Conservation (phyloP, 1,140 invertebrate genomes). For the Pachyrhynchus sulphureomaculatus region DNA sequence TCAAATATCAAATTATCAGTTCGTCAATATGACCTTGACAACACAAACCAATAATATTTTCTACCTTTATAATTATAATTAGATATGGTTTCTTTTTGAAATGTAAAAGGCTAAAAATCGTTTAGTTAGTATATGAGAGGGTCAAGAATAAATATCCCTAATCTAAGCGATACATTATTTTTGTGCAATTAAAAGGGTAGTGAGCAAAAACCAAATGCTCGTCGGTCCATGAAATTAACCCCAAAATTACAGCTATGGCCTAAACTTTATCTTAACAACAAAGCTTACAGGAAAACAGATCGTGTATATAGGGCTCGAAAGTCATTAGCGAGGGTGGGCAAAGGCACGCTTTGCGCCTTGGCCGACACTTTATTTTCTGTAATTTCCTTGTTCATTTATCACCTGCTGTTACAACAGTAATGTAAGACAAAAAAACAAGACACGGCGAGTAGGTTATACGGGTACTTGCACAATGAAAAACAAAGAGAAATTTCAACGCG, state of each 20-base stretch:
- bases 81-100: no score
- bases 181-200: not conserved
- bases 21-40: no score
- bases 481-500: no score
- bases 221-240: not conserved
- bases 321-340: constrained; percentile 7
- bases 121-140: no score
- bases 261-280: not conserved
- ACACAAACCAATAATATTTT: no score
- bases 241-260: not conserved
- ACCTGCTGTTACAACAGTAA: constrained; percentile 9
- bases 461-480: constrained; percentile 12
- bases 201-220: not conserved
- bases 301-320: not conserved
- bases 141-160: no score
- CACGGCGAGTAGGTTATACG: constrained; percentile 14
- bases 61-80: no score
- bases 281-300: no score
- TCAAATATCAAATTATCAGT: no score
- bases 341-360: not conserved
- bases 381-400: constrained; percentile 20
- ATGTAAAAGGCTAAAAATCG: no score
- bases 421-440: constrained; percentile 14
- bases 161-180: no score
- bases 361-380: constrained; percentile 16